Percentiles rank a stretch among this genome's conserved stretches.
Evolutionary conservation across 2,888 invertebrate species (phyloP).

Genomic region (Magallana nippona): DNA sequence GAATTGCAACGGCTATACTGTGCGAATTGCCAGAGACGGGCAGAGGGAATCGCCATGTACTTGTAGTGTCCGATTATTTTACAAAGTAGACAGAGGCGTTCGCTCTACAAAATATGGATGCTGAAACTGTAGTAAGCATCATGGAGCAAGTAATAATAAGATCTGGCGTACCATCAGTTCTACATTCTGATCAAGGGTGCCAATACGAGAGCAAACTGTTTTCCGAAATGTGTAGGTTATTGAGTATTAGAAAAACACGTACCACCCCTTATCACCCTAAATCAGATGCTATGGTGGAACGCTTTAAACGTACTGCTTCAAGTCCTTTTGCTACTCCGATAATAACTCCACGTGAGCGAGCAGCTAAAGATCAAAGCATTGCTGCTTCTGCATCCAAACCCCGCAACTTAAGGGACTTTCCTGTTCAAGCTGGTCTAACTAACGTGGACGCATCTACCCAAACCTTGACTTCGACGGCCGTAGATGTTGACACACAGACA

Average conservation of each 20-base stretch:
- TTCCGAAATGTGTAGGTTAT: no score
- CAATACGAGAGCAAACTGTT: not conserved
- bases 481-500: slow-evolving; percentile 36
- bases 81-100: not conserved
- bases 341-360: no score
- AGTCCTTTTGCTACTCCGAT: no score
- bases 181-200: not conserved
- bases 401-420: no score
- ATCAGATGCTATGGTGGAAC: slow-evolving; percentile 34
- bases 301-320: slow-evolving; percentile 44
- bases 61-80: slow-evolving; percentile 9
- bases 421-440: no score
- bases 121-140: not conserved
- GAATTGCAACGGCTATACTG: not conserved
- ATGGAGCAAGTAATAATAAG: not conserved
- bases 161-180: not conserved
- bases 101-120: slow-evolving; percentile 1
- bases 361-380: no score
- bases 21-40: not conserved
- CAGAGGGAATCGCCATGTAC: slow-evolving; percentile 20
- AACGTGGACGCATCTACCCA: no score
- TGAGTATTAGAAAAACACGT: slow-evolving; percentile 10
- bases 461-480: no score
- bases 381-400: no score
- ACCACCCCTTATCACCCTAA: slow-evolving; percentile 49